Evolutionary conservation across 2,797 vertebrate genomes (phyloP), one percentile per base, ranked within the genome.

Genomic region (Gastrophryne carolinensis): DNA sequence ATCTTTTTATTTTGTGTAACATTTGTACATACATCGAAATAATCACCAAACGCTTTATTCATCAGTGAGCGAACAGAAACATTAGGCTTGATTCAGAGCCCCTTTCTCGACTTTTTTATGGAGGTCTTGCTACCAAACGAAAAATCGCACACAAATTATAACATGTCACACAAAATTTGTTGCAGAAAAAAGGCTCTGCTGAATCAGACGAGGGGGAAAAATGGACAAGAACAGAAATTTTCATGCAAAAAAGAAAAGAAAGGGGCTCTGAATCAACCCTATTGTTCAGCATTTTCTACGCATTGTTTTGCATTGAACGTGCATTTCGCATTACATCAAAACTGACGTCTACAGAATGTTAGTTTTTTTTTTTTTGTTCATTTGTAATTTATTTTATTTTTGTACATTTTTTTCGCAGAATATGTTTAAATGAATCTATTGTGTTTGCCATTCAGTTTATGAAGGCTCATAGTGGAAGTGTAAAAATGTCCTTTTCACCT

Each of bases 361-460:
- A 90, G 21, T 47, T 10, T 4, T 47, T 47, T 19, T 87, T 61
- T 89, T 73, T 86, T 84, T 90, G 87, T 87, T 84, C 84, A 83
- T 92, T 94, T 96, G 92, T 96, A 96, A 90, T 92, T 90, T 92
- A 91, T 89, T 92, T 89, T 81, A 90, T 92, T 89, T 91, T 90
- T 84, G 88, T 91, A 89, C 77, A 94, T 92, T 95, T 93, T 56
- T 69, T 97, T 96, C 67, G 86, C 91, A 92, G 88, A 95, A 93
- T 90, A 91, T 83, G 89, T 95, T 93, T 92, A 90, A 89, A 89
- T 90, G 26, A 37, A 12, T 21, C 15, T 24, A 92, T 90, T 90
- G 84, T 92, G 90, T 91, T 89, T 91, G 89, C 91, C 86, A 87
- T 87, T 90, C 86, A 85, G 85, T 91, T 91, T 89, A 89, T 87